Percentiles rank a stretch among this genome's conserved stretches.
Conservation (phyloP, 2,113 vertebrate genomes). For the Aepyceros melampus region DNA sequence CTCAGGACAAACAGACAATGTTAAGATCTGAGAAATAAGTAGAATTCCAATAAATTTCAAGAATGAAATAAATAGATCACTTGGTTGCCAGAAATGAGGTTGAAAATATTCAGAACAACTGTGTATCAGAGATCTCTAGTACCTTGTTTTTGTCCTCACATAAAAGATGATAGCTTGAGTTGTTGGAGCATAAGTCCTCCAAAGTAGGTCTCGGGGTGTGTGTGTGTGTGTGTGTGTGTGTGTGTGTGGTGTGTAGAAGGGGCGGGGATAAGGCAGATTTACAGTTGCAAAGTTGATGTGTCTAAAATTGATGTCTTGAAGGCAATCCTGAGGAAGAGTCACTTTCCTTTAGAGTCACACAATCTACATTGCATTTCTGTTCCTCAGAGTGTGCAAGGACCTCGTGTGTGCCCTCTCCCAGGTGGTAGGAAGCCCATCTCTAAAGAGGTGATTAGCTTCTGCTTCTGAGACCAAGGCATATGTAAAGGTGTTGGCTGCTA, state of each 20-base stretch:
- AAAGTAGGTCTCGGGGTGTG: background rate
- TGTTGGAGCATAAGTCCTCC: background rate
- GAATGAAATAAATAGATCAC: background rate
- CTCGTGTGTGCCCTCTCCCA: background rate
- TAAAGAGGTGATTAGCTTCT: constrained; percentile 30
- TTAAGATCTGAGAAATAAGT: constrained; percentile 21
- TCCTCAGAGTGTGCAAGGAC: background rate
- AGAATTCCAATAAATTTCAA: background rate
- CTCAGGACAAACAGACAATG: background rate
- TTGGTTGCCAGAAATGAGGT: background rate
- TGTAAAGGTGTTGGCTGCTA: constrained; percentile 52
- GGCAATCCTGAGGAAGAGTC: background rate
- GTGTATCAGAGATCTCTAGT: background rate
- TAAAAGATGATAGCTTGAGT: background rate
- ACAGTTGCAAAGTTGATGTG: background rate
- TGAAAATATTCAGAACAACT: background rate
- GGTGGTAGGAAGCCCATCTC: background rate
- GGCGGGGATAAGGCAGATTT: too few relatives aligned
- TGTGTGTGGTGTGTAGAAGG: background rate
- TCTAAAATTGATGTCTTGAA: background rate
- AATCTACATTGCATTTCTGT: background rate
- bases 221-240: background rate
- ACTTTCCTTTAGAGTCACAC: background rate
- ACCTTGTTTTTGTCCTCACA: background rate
- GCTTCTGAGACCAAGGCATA: constrained; percentile 32